These are phyloP conservation scores for Erinaceus europaeus DNA, from an alignment of 2,113 vertebrate genomes.

Conservation along the genomic window DNA sequence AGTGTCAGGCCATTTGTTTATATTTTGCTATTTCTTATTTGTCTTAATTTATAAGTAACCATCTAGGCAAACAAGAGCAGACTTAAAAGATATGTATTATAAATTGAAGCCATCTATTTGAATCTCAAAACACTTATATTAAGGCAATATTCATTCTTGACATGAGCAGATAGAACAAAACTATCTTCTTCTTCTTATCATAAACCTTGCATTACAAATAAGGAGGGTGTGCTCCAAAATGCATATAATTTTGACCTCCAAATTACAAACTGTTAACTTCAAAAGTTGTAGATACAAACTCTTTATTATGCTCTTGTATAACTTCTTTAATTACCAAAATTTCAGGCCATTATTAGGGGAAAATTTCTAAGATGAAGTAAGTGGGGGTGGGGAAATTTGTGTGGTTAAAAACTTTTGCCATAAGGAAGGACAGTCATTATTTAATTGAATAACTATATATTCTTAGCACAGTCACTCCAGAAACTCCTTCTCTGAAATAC, in stretches of 20 bases:
- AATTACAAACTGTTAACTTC: constrained; percentile 55
- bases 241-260: constrained; percentile 58
- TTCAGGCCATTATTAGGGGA: constrained; percentile 59
- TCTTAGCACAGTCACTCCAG: neutral
- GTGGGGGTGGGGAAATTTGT: neutral
- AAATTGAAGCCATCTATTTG: constrained; percentile 64
- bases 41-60: constrained; percentile 63
- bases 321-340: constrained; percentile 43
- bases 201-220: constrained; percentile 44
- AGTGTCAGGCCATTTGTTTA: constrained; percentile 36
- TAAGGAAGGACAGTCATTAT: neutral
- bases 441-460: constrained; percentile 47
- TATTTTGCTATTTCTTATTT: constrained; percentile 46
- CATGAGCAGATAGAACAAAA: constrained; percentile 61
- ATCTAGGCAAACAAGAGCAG: constrained; percentile 46
- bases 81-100: constrained; percentile 63
- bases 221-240: constrained; percentile 51
- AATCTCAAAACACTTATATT: constrained; percentile 66
- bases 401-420: constrained; percentile 24
- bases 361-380: constrained; percentile 23
- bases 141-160: constrained; percentile 64
- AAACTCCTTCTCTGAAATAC: constrained; percentile 27
- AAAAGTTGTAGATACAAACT: constrained; percentile 51
- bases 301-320: constrained; percentile 68
- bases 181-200: constrained; percentile 48